Conservation (phyloP, 2,797 vertebrate genomes). For the Tenualosa thibaudeaui region DNA sequence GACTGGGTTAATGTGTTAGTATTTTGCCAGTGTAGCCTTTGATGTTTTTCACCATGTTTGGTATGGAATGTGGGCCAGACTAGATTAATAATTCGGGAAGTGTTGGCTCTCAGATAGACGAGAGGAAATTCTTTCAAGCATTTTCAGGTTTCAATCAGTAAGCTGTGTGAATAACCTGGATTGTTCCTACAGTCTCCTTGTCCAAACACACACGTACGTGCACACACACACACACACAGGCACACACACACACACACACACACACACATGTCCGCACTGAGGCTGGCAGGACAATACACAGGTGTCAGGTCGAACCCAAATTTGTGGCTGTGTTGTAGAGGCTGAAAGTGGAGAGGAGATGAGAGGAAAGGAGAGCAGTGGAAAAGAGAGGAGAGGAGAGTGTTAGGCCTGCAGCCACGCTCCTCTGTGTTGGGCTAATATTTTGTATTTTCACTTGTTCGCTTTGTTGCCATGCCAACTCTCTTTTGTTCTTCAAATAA, state of each 20-base stretch:
- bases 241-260: not conserved
- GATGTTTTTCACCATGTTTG: slow-evolving; percentile 1
- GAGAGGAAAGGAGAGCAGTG: not conserved
- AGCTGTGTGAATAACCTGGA: not conserved
- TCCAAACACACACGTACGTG: not conserved
- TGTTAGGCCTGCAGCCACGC: not conserved
- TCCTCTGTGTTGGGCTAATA: not conserved
- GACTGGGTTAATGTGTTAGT: not conserved
- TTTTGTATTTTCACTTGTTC: not conserved
- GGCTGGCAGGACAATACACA: not conserved
- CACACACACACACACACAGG: not conserved
- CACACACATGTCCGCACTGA: not conserved
- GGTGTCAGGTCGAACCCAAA: not conserved
- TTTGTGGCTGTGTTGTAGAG: not conserved
- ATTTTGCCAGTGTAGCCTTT: not conserved
- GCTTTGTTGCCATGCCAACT: not conserved
- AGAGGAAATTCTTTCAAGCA: slow-evolving; percentile 11
- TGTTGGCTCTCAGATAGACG: not conserved
- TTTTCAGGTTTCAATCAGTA: slow-evolving; percentile 21
- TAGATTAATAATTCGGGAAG: not conserved
- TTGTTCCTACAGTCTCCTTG: not conserved
- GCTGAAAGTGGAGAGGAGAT: not conserved
- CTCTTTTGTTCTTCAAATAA: not conserved
- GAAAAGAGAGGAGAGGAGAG: not conserved
- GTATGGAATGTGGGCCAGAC: slow-evolving; percentile 1